Evolutionary conservation across 2,888 invertebrate genomes (phyloP), one percentile per base, ranked within the genome.

Genomic region (Laspeyria flexula): DNA sequence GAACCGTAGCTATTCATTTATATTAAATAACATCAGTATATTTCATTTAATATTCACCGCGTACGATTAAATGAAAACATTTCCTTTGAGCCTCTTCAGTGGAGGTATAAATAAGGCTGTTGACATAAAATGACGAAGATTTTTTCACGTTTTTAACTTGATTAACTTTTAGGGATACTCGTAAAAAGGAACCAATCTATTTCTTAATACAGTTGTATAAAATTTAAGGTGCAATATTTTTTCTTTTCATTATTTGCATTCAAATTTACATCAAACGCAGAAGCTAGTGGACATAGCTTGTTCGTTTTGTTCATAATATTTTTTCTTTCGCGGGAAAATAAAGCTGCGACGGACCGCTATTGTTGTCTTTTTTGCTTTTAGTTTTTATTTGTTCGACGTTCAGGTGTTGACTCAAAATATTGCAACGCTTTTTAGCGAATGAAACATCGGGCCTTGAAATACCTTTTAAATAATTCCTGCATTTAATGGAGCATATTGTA

Each of bases 341-440:
- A 75, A 66, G 63, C 64, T 51, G 50, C 65, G 56, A 47, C 43
- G 56, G 52, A 44, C 54, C 43, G 65, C 65, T 54, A 67, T 75
- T 75, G 69, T 71, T 64, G 56, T 68, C 41, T 60, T 69, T n/a
- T 74, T 72, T 71, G 51, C 65, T 72, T 69, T 71, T 68, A 62
- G 61, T 74, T 70, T 58, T 27, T 72, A 66, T 76, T 74, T 71
- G 72, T 63, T 55, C 70, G 65, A 48, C 68, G 67, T 71, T 71
- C 74, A 78, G 81, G 81, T 82, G 80, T 79, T 79, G 77, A 73
- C 73, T 76, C 71, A 77, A 81, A 81, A 81, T 81, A 80, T 79
- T 79, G 78, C 75, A 69, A 71, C 55, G 59, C 64, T 69, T 77
- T 78, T 73, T 71, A 71, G 66, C 59, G 67, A 76, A 74, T 75